Conservation (phyloP, 2,797 vertebrate species). For the Sebastes taczanowskii region DNA sequence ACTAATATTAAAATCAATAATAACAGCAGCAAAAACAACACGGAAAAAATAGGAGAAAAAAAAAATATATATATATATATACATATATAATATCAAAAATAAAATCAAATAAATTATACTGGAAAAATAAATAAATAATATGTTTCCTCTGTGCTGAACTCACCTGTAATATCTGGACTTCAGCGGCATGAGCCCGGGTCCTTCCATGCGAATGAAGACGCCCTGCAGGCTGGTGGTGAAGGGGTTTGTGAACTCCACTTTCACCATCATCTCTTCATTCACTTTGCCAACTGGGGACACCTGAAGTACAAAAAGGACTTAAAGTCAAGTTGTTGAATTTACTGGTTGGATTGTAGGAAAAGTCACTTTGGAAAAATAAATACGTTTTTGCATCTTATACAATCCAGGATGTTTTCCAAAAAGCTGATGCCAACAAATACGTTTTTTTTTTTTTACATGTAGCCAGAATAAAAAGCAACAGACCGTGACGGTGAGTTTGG, state of each 20-base stretch:
- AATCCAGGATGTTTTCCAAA: not conserved
- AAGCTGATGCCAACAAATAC: not conserved
- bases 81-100: no score
- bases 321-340: not conserved
- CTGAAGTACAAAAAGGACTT: slow-evolving; percentile 64
- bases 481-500: slow-evolving; percentile 87
- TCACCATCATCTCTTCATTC: slow-evolving; percentile 84
- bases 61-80: no score
- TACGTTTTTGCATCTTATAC: not conserved
- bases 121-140: no score
- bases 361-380: not conserved
- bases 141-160: not conserved
- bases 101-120: no score
- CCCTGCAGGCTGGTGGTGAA: slow-evolving; percentile 85
- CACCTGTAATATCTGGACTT: slow-evolving; percentile 87
- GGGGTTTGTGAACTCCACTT: slow-evolving; percentile 91
- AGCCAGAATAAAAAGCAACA: not conserved
- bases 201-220: slow-evolving; percentile 87
- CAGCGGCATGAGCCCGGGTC: slow-evolving; percentile 84
- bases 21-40: no score
- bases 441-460: not conserved
- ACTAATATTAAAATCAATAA: no score
- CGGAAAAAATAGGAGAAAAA: no score
- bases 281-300: slow-evolving; percentile 76
- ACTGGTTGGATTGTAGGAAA: no score